A percentile compares a stretch with the other conserved stretches of the same genome.
Evolutionary conservation across 92 coral and sea anemone genomes (phyloP).

Genomic region (Isaurus tuberculatus): DNA sequence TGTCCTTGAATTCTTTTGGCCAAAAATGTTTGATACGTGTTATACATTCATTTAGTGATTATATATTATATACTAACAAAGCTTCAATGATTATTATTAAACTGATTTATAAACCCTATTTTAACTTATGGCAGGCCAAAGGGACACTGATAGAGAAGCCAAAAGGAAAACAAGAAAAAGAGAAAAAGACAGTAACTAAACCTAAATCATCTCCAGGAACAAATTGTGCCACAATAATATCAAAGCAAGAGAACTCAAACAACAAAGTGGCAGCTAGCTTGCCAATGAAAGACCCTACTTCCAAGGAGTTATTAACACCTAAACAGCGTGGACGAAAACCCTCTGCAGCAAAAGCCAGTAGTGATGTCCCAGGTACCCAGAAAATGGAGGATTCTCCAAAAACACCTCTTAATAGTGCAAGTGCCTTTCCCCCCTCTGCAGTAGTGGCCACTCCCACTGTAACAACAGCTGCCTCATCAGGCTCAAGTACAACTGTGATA

Average conservation of each 20-base stretch:
- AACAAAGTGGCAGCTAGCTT: constrained; percentile 39
- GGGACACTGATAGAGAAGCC: constrained; percentile 25
- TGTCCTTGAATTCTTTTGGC: too few relatives aligned
- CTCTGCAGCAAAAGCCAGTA: constrained; percentile 70
- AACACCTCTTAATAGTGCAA: constrained; percentile 10
- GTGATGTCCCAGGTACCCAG: constrained; percentile 33
- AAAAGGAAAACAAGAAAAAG: constrained; percentile 51
- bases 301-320: constrained; percentile 49
- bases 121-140: constrained; percentile 17
- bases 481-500: constrained; percentile 45
- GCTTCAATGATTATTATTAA: too few relatives aligned
- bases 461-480: constrained; percentile 52
- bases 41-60: too few relatives aligned
- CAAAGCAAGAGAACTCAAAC: constrained; percentile 62
- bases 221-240: constrained; percentile 46
- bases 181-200: constrained; percentile 65
- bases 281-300: constrained; percentile 14
- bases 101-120: too few relatives aligned
- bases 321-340: constrained; percentile 95
- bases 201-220: constrained; percentile 75
- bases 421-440: constrained; percentile 40
- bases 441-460: constrained; percentile 39
- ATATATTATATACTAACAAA: too few relatives aligned
- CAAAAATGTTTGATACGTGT: too few relatives aligned
- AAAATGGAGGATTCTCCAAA: constrained; percentile 55